Conservation (phyloP, 2,113 vertebrate species). For the Prietella phreatophila region DNA sequence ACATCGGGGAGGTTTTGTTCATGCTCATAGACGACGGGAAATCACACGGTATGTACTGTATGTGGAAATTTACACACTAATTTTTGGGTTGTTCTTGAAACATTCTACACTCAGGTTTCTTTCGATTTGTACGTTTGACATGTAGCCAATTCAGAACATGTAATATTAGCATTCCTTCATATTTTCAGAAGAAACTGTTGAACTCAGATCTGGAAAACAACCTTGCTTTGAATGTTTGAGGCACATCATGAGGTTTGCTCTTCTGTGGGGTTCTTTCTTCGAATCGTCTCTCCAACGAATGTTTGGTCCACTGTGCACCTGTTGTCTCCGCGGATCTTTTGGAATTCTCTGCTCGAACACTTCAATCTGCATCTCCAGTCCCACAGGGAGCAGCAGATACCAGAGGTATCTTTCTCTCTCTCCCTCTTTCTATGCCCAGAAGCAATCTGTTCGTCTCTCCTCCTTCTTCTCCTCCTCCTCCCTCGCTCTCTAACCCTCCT, state of each 20-base stretch:
- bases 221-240: not conserved
- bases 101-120: not conserved
- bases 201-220: not conserved
- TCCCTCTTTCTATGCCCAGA: not conserved
- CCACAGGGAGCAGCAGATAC: constrained; percentile 64
- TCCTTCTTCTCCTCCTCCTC: constrained; percentile 28
- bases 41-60: not conserved
- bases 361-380: constrained; percentile 66
- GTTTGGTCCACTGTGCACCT: constrained; percentile 61
- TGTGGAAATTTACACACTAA: not conserved
- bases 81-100: not conserved
- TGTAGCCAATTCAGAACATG: not conserved
- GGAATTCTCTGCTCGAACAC: constrained; percentile 61
- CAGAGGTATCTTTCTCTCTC: constrained; percentile 9
- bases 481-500: constrained; percentile 57
- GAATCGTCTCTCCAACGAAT: constrained; percentile 60
- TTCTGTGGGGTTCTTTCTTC: not conserved
- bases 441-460: constrained; percentile 38
- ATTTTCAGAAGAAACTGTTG: not conserved
- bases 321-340: constrained; percentile 60
- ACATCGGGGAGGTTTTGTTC: not conserved
- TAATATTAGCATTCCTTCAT: not conserved
- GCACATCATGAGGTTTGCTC: not conserved
- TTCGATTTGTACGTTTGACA: not conserved
- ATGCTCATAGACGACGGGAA: not conserved